These are phyloP conservation scores for Koerneria pararmatus DNA, from an alignment of 2,888 invertebrate genomes.

Conservation along the genomic window DNA sequence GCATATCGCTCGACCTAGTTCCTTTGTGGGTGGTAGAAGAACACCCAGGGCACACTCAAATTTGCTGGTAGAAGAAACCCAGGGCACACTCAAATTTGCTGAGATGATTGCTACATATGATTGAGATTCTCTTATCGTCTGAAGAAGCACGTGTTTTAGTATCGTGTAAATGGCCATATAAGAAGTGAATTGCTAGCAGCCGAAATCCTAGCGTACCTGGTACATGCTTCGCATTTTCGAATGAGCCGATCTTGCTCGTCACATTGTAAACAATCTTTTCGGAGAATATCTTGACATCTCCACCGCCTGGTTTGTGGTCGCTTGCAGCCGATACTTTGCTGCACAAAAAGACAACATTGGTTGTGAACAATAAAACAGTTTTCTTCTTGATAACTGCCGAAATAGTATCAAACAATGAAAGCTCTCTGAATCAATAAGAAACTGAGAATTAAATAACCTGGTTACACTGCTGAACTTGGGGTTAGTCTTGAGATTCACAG, in stretches of 20 bases:
- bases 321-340: conserved; percentile 44
- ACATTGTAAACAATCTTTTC: conserved; percentile 36
- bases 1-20: no score
- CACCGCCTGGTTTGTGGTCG: conserved; percentile 43
- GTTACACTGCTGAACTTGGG: conserved; percentile 45
- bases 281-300: conserved; percentile 51
- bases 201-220: conserved; percentile 26
- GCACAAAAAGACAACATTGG: no score
- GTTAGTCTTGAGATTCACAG: conserved; percentile 43
- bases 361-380: no score
- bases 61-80: no score
- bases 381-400: neutral
- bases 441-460: conserved; percentile 22
- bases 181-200: no score
- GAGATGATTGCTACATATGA: no score
- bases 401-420: neutral
- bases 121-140: no score
- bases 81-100: no score
- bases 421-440: neutral
- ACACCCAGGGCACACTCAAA: no score
- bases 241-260: conserved; percentile 33
- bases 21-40: no score
- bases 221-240: conserved; percentile 34
- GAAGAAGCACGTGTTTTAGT: no score
- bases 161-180: no score